phyloP scores from a whole-genome alignment of 2,888 invertebrate genomes.

The Cephus runcator region DNA sequence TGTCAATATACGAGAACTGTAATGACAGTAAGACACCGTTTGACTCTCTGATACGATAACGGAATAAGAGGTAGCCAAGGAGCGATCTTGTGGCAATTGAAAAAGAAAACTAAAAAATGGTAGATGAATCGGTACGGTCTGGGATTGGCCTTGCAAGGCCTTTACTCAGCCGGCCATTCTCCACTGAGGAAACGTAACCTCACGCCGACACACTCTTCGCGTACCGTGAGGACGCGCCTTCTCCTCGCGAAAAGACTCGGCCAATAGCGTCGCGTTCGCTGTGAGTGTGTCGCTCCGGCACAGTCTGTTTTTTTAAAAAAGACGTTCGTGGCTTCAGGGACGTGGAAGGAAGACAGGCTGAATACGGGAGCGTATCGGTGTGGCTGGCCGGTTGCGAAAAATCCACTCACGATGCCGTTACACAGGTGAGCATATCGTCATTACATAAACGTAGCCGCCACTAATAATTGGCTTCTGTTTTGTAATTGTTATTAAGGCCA shows the following conservation, averaged over 20 bases:
- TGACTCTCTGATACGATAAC: background rate
- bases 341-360: background rate
- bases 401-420: constrained; percentile 54
- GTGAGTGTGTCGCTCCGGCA: background rate
- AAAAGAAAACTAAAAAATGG: constrained; percentile 29
- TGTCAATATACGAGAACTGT: background rate
- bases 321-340: background rate
- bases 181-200: constrained; percentile 13
- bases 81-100: background rate
- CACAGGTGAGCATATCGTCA: constrained; percentile 42
- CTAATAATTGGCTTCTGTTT: constrained; percentile 51
- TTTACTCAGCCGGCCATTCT: constrained; percentile 33
- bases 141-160: constrained; percentile 55
- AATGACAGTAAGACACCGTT: no score
- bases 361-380: background rate
- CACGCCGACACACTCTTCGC: background rate
- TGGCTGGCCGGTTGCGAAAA: constrained; percentile 35
- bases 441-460: constrained; percentile 52
- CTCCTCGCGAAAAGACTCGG: background rate
- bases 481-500: constrained; percentile 43
- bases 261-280: background rate
- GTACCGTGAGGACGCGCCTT: background rate
- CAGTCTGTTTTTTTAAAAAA: background rate
- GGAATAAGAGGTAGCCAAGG: background rate
- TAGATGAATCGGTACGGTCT: constrained; percentile 10